Evolutionary conservation across 2,888 invertebrate species (phyloP).

Genomic region (Platycheirus rosarum): DNA sequence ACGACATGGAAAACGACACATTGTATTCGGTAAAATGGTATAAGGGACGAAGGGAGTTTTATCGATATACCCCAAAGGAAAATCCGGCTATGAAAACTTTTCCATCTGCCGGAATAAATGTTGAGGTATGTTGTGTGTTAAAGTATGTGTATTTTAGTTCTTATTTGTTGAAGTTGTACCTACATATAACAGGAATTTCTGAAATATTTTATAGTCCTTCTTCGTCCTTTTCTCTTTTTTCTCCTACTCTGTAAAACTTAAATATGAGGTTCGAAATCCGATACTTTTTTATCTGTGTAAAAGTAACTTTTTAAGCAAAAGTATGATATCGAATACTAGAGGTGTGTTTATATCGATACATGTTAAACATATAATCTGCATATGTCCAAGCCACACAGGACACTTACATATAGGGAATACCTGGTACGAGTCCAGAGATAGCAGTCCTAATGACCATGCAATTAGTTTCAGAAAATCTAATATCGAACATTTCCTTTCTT

Average conservation of each 20-base stretch:
- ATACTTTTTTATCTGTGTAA: conserved; percentile 35
- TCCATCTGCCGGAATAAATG: conserved; percentile 85
- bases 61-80: conserved; percentile 90
- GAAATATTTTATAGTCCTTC: conserved; percentile 29
- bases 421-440: conserved; percentile 13
- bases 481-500: conserved; percentile 1
- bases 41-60: conserved; percentile 92
- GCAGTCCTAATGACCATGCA: conserved; percentile 61
- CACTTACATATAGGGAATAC: conserved; percentile 7
- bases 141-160: not conserved
- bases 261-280: conserved; percentile 24
- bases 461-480: conserved; percentile 59
- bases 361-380: not conserved
- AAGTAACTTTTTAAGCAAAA: conserved; percentile 37
- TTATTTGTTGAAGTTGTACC: not conserved
- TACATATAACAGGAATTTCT: not conserved
- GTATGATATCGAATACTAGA: conserved; percentile 11
- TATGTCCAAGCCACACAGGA: not conserved
- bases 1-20: conserved; percentile 90
- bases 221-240: not conserved
- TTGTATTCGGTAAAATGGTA: conserved; percentile 95
- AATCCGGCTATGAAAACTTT: conserved; percentile 87
- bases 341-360: conserved; percentile 9
- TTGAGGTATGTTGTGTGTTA: conserved; percentile 83
- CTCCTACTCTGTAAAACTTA: not conserved